phyloP scores from a whole-genome alignment of 2,888 invertebrate genomes.

The Perizoma affinitatum region DNA sequence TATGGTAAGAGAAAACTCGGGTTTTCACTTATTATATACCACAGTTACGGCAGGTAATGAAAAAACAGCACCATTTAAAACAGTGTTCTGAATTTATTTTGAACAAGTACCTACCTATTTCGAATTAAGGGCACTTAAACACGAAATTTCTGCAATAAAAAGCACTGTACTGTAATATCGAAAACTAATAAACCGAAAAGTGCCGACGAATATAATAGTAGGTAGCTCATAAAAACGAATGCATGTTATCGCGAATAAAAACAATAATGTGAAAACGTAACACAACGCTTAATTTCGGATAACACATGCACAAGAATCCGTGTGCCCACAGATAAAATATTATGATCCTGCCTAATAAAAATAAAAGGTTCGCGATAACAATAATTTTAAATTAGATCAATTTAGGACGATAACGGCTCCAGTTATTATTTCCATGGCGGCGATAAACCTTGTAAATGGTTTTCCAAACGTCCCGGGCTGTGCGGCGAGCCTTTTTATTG shows the following conservation, averaged over 20 bases:
- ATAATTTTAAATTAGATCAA: constrained; percentile 83
- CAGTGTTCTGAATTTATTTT: constrained; percentile 17
- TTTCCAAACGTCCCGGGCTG: constrained; percentile 78
- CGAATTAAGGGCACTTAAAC: constrained; percentile 23
- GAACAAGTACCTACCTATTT: constrained; percentile 16
- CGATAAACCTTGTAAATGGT: constrained; percentile 83
- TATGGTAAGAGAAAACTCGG: background rate
- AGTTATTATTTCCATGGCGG: constrained; percentile 82
- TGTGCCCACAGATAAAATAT: constrained; percentile 62
- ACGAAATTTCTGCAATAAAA: constrained; percentile 29
- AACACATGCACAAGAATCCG: constrained; percentile 52
- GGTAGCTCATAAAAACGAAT: constrained; percentile 37
- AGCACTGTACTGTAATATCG: constrained; percentile 35
- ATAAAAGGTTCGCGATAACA: constrained; percentile 79
- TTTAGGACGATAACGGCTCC: constrained; percentile 80
- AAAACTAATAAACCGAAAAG: constrained; percentile 38
- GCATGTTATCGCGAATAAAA: constrained; percentile 39
- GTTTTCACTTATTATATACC: constrained; percentile 5
- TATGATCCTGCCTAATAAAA: constrained; percentile 74
- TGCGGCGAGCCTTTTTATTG: constrained; percentile 79
- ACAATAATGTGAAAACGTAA: constrained; percentile 37
- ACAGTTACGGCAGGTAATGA: constrained; percentile 12
- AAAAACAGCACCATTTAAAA: constrained; percentile 2
- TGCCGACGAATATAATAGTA: constrained; percentile 30
- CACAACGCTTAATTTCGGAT: constrained; percentile 36